Percentiles rank a stretch among this genome's conserved stretches.
Conservation (phyloP, 2,113 vertebrate species). For the Trematocara macrostoma region DNA sequence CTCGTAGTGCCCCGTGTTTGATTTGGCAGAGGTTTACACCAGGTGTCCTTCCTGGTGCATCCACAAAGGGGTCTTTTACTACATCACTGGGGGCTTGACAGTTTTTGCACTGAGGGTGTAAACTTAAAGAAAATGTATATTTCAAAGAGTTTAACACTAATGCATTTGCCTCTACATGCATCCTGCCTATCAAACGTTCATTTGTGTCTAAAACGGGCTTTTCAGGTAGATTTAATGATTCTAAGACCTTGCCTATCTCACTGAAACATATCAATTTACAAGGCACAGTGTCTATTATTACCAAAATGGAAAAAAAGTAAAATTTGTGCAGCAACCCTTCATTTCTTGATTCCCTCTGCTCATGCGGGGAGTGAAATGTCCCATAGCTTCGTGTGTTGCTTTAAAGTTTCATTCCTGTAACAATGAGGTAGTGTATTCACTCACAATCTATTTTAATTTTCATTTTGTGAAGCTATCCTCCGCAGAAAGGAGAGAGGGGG, state of each 20-base stretch:
- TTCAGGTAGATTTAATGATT: background rate
- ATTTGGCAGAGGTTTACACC: background rate
- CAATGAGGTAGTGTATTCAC: background rate
- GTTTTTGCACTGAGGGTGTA: background rate
- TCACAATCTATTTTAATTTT: slow-evolving; percentile 9
- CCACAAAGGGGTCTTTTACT: background rate
- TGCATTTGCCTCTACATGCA: background rate
- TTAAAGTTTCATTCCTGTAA: background rate
- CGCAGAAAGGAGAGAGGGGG: background rate
- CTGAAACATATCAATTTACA: background rate
- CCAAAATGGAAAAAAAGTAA: rapidly evolving
- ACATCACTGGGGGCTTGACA: background rate
- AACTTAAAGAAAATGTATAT: background rate
- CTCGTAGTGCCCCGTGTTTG: rapidly evolving
- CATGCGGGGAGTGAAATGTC: background rate
- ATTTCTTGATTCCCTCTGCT: background rate
- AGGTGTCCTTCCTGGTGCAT: background rate
- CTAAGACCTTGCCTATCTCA: rapidly evolving
- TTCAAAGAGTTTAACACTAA: background rate
- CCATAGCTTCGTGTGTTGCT: background rate
- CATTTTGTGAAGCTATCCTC: background rate
- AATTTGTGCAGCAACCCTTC: background rate
- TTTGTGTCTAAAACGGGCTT: background rate
- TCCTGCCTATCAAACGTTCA: background rate
- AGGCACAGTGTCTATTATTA: background rate